phyloP scores from a whole-genome alignment of 2,888 invertebrate species.

The Mamestra brassicae region DNA sequence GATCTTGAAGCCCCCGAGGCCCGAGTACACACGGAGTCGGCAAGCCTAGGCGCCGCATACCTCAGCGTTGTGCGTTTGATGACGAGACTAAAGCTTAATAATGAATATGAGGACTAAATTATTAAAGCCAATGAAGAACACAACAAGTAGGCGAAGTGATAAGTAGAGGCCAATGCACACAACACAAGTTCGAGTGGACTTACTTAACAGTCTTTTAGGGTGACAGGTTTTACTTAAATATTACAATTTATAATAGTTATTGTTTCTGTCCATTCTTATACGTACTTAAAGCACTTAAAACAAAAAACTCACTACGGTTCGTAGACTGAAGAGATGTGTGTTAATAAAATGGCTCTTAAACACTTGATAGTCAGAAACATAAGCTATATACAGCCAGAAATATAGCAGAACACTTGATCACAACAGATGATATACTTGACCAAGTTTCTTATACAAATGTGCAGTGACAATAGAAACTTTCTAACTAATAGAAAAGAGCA shows the following conservation, averaged over 20 bases:
- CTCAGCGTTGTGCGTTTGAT: not conserved
- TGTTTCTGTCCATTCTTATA: slow-evolving; percentile 71
- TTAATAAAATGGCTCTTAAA: slow-evolving; percentile 31
- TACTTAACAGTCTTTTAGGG: slow-evolving; percentile 85
- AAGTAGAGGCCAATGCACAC: slow-evolving; percentile 71
- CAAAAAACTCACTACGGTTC: slow-evolving; percentile 35
- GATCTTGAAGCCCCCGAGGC: too few species aligned
- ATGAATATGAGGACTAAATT: slow-evolving; percentile 52
- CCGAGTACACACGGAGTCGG: too few species aligned
- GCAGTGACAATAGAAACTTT: too few species aligned
- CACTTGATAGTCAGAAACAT: slow-evolving; percentile 18
- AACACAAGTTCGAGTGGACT: slow-evolving; percentile 80
- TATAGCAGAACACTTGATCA: not conserved
- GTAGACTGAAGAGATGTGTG: slow-evolving; percentile 22
- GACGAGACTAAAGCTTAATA: slow-evolving; percentile 10
- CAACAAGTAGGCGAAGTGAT: slow-evolving; percentile 55
- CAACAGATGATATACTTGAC: not conserved
- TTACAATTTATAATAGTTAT: slow-evolving; percentile 75
- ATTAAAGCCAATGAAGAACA: slow-evolving; percentile 63
- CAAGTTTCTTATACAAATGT: slow-evolving; percentile 1
- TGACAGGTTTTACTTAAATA: slow-evolving; percentile 72
- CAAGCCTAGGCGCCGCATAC: not conserved
- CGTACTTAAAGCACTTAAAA: slow-evolving; percentile 54
- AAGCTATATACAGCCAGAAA: not conserved
- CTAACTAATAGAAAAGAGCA: not conserved